Percentiles rank a stretch among this genome's conserved stretches.
Evolutionary conservation across 2,113 vertebrate species (phyloP).

Genomic region (Vireo altiloquus): DNA sequence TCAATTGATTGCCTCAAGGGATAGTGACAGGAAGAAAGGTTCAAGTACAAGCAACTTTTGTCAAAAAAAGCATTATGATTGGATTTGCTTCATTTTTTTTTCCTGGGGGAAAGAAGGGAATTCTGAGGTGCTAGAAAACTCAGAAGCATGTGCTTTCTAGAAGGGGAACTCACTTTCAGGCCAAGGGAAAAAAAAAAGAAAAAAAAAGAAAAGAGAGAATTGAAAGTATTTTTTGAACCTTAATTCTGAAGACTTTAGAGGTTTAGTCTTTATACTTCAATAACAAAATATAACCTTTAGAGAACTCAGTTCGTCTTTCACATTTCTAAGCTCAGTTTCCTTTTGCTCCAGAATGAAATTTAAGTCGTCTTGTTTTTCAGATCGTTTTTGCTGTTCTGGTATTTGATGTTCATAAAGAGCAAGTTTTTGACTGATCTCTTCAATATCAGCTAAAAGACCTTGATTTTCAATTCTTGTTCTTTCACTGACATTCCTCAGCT

Average conservation of each 20-base stretch:
- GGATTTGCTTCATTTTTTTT: neutral
- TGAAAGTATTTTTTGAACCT: slow-evolving; percentile 59
- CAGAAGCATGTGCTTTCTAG: neutral
- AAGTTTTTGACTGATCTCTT: slow-evolving; percentile 65
- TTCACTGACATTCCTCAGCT: slow-evolving; percentile 79
- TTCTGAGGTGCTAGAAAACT: neutral
- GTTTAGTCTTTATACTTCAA: slow-evolving; percentile 65
- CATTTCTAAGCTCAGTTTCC: slow-evolving; percentile 76
- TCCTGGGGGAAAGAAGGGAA: neutral
- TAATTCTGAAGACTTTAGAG: slow-evolving; percentile 59
- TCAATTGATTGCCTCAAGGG: neutral
- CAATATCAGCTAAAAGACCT: slow-evolving; percentile 68
- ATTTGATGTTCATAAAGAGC: slow-evolving; percentile 66
- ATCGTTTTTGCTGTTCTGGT: slow-evolving; percentile 46
- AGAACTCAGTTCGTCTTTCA: slow-evolving; percentile 77
- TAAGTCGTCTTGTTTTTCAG: slow-evolving; percentile 68
- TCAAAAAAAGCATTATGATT: neutral
- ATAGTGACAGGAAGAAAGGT: neutral
- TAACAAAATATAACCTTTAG: slow-evolving; percentile 84
- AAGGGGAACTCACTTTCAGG: slow-evolving; percentile 23
- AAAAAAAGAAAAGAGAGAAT: neutral
- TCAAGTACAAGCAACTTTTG: neutral
- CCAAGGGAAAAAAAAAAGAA: neutral
- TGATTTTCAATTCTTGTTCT: slow-evolving; percentile 81
- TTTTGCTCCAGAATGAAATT: slow-evolving; percentile 77